phyloP scores from a whole-genome alignment of 2,888 invertebrate genomes.

The Pteria penguin region DNA sequence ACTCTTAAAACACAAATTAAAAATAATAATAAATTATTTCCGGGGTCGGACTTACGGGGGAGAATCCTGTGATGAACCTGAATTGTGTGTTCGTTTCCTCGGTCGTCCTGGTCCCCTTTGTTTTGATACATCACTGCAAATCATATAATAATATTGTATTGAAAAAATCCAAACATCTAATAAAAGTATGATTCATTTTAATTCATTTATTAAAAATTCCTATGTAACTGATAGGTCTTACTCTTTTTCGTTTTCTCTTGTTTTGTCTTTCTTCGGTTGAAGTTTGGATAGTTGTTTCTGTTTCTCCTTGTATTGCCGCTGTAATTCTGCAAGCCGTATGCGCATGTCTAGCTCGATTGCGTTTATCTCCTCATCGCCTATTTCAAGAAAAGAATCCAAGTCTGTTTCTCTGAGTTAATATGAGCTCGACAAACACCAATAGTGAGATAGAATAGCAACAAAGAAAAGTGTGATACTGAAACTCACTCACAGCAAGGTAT shows the following conservation, averaged over 20 bases:
- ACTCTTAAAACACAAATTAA: too few relatives aligned
- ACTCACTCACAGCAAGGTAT: too few relatives aligned
- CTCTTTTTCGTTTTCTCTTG: constrained; percentile 38
- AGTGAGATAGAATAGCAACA: background rate
- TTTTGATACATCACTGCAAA: constrained; percentile 33
- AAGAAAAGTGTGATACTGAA: too few relatives aligned
- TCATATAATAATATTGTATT: background rate
- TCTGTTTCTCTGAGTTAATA: constrained; percentile 71
- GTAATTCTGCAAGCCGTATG: constrained; percentile 88
- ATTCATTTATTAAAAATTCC: background rate
- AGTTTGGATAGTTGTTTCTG: constrained; percentile 87
- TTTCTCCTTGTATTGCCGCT: constrained; percentile 89
- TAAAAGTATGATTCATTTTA: background rate
- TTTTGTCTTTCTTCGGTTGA: constrained; percentile 65
- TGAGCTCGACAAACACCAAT: constrained; percentile 28
- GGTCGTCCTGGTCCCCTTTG: constrained; percentile 68
- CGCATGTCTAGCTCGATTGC: constrained; percentile 88
- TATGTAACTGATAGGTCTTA: background rate
- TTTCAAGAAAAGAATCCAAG: constrained; percentile 68
- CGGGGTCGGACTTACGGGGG: constrained; percentile 11
- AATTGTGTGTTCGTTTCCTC: constrained; percentile 54
- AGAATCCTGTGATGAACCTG: constrained; percentile 23
- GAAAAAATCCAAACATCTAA: background rate
- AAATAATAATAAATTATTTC: too few relatives aligned
- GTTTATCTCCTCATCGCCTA: constrained; percentile 73